phyloP scores from a whole-genome alignment of 2,113 vertebrate species.

The Dicrurus megarhynchus region DNA sequence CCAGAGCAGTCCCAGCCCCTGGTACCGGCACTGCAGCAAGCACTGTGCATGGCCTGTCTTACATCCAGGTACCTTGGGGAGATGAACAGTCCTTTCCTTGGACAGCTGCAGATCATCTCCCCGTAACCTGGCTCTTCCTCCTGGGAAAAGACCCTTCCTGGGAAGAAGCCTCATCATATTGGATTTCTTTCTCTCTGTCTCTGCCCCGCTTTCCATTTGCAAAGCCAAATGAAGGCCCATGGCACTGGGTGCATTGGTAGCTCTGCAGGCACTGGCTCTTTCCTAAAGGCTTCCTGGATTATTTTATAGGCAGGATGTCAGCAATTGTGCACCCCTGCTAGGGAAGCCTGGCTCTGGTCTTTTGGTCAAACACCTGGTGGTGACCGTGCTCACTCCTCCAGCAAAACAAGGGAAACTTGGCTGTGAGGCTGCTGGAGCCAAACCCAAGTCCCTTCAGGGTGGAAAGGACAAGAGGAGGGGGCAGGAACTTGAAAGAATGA shows the following conservation, averaged over 20 bases:
- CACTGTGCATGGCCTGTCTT: rapidly evolving
- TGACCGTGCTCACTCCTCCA: not conserved
- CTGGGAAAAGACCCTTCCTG: not conserved
- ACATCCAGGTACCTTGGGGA: not conserved
- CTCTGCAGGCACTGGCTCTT: not conserved
- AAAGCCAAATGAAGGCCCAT: not conserved
- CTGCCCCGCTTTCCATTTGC: not conserved
- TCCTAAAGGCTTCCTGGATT: not conserved
- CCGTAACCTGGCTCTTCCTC: not conserved
- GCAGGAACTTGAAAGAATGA: not conserved
- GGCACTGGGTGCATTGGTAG: not conserved
- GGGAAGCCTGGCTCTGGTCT: not conserved
- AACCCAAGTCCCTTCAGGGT: not conserved
- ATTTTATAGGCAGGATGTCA: not conserved
- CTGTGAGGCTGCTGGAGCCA: not conserved
- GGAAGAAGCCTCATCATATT: not conserved
- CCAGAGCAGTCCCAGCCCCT: not conserved
- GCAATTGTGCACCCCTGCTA: not conserved
- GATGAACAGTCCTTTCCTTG: not conserved
- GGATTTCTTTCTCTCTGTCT: not conserved
- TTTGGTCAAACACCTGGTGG: not conserved
- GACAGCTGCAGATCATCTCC: not conserved
- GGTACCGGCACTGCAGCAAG: rapidly evolving
- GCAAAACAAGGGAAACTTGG: not conserved
- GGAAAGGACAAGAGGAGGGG: not conserved